Conservation (phyloP, 2,888 invertebrate genomes). For the Sialis lutaria region DNA sequence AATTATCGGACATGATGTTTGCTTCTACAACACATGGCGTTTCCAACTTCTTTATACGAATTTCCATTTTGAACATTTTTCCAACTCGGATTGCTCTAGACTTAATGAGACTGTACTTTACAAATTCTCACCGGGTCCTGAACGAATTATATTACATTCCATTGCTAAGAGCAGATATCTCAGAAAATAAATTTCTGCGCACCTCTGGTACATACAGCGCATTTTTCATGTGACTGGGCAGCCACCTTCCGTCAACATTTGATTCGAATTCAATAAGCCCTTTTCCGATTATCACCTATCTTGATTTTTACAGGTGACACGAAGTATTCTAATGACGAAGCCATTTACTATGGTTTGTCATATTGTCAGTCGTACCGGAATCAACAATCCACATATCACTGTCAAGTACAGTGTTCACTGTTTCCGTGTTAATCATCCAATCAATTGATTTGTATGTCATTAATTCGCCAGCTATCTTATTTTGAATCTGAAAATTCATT, state of each 20-base stretch:
- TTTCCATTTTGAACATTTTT: conserved; percentile 1
- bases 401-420: too few species aligned
- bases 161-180: too few species aligned
- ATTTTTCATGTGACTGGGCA: conserved; percentile 7
- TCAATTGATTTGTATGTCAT: conserved; percentile 16
- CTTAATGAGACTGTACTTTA: conserved; percentile 3
- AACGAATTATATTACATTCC: too few species aligned
- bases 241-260: conserved; percentile 5
- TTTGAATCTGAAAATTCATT: conserved; percentile 14
- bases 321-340: conserved; percentile 8
- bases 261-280: conserved; percentile 7
- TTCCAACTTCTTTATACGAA: background rate
- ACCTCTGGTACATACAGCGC: background rate
- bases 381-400: background rate
- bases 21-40: conserved; percentile 1
- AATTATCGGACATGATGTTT: conserved; percentile 3
- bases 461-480: conserved; percentile 13
- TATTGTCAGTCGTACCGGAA: conserved; percentile 9
- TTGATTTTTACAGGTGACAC: conserved; percentile 7
- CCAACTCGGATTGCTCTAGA: background rate
- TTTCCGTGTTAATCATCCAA: background rate
- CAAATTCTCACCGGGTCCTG: background rate
- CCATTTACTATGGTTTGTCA: conserved; percentile 7
- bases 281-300: conserved; percentile 5
- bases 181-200: too few species aligned